phyloP scores from a whole-genome alignment of 1,140 invertebrate genomes.

The Pseudomyrmex sp. region DNA sequence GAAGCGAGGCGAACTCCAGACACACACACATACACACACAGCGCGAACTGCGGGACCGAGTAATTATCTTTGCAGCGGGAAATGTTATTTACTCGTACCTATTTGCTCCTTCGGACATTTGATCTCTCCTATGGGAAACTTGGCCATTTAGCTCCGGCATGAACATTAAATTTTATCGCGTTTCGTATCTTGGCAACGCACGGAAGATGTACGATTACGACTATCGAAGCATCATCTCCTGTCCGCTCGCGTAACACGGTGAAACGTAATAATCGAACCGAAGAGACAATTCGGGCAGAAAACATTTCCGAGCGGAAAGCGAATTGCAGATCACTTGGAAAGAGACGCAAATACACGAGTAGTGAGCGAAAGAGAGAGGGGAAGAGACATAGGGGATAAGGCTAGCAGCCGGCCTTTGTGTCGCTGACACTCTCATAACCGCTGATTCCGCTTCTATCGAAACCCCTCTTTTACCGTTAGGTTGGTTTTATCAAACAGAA shows the following conservation, averaged over 20 bases:
- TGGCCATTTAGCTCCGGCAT: constrained; percentile 33
- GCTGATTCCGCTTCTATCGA: constrained; percentile 50
- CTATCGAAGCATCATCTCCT: constrained; percentile 5
- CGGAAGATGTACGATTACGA: constrained; percentile 1
- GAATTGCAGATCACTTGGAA: constrained; percentile 18
- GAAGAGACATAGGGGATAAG: neutral
- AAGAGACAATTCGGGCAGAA: constrained; percentile 14
- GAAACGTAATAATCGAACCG: neutral
- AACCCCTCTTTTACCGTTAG: constrained; percentile 52
- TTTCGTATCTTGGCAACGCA: neutral
- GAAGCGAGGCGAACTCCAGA: constrained; percentile 32
- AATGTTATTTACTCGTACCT: constrained; percentile 59
- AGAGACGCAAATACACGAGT: neutral
- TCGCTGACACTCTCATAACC: constrained; percentile 63
- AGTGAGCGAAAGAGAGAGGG: constrained; percentile 9
- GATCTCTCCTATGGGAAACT: constrained; percentile 48
- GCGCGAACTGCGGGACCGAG: constrained; percentile 52
- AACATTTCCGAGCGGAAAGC: constrained; percentile 27
- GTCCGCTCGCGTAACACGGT: neutral
- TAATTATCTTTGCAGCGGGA: constrained; percentile 64
- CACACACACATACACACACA: constrained; percentile 18
- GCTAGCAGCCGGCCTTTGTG: constrained; percentile 63
- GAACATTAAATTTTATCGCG: constrained; percentile 56
- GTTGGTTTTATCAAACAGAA: constrained; percentile 71
- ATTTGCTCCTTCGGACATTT: constrained; percentile 48